A percentile compares a stretch with the other conserved stretches of the same genome.
These are phyloP conservation scores for Periphyllus acericola DNA, from an alignment of 2,888 invertebrate genomes.

Conservation along the genomic window DNA sequence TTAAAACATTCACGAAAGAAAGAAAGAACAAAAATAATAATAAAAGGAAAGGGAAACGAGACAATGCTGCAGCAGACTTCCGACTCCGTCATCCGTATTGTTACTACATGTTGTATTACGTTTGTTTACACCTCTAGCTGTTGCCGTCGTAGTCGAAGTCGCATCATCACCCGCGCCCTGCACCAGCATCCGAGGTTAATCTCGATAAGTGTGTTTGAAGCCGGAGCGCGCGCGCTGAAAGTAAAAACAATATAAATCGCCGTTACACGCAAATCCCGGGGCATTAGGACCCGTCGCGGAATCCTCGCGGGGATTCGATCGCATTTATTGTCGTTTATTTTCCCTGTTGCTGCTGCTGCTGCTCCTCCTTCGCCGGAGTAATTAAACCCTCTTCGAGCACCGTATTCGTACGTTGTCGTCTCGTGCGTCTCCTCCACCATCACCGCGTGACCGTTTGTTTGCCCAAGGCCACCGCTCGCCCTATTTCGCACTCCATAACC, in stretches of 20 bases:
- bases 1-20: constrained; percentile 2
- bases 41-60: not conserved
- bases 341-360: constrained; percentile 45
- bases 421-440: not conserved
- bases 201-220: constrained; percentile 41
- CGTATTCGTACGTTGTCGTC: not conserved
- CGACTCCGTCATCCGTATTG: not conserved
- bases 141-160: too few species aligned
- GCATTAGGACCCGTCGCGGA: constrained; percentile 24
- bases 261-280: constrained; percentile 48
- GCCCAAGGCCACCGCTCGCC: not conserved
- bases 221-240: constrained; percentile 6
- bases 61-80: not conserved
- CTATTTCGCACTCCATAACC: not conserved
- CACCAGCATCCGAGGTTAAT: constrained; percentile 45
- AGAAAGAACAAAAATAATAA: not conserved
- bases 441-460: too few species aligned
- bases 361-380: constrained; percentile 22
- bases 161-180: too few species aligned
- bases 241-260: constrained; percentile 51
- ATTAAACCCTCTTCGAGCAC: constrained; percentile 34
- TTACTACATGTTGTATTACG: not conserved
- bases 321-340: constrained; percentile 45
- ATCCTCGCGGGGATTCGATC: constrained; percentile 36
- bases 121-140: not conserved